A percentile compares a stretch with the other conserved stretches of the same genome.
phyloP scores from a whole-genome alignment of 2,888 invertebrate genomes.

The Cartodere bifasciata region DNA sequence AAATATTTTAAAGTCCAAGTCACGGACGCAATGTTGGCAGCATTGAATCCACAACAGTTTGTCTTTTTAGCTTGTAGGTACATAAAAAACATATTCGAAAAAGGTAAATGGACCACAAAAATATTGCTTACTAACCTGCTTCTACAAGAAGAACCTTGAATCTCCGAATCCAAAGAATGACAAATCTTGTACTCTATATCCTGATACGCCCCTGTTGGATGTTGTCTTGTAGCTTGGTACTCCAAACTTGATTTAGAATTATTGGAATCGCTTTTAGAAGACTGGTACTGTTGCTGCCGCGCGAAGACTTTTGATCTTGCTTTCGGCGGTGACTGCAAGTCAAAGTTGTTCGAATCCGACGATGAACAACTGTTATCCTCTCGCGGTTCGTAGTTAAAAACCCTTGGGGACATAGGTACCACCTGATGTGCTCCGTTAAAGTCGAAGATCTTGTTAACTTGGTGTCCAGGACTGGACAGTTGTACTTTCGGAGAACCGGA shows the following conservation, averaged over 20 bases:
- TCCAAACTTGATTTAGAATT: constrained; percentile 30
- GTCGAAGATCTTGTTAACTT: constrained; percentile 19
- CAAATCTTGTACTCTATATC: constrained; percentile 33
- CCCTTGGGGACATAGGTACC: constrained; percentile 25
- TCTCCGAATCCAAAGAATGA: constrained; percentile 29
- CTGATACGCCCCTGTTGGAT: constrained; percentile 30
- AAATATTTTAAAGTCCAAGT: too few relatives aligned
- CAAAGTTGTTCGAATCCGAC: constrained; percentile 27
- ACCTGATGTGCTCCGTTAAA: constrained; percentile 19
- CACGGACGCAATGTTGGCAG: too few relatives aligned
- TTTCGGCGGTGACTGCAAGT: constrained; percentile 29
- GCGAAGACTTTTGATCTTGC: constrained; percentile 22
- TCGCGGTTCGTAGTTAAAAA: constrained; percentile 19
- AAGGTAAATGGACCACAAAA: too few relatives aligned
- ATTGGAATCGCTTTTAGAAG: constrained; percentile 29
- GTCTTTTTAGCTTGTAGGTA: too few relatives aligned
- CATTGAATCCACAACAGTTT: too few relatives aligned
- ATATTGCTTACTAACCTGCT: too few relatives aligned
- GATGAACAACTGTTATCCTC: constrained; percentile 16
- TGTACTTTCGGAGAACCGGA: constrained; percentile 25
- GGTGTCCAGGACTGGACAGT: constrained; percentile 24
- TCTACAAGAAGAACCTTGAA: constrained; percentile 21
- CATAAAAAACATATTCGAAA: too few relatives aligned
- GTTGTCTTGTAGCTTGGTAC: constrained; percentile 30
- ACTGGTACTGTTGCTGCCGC: constrained; percentile 27